A percentile compares a stretch with the other conserved stretches of the same genome.
Conservation (phyloP, 2,113 vertebrate species). For the Phaethornis superciliosus region DNA sequence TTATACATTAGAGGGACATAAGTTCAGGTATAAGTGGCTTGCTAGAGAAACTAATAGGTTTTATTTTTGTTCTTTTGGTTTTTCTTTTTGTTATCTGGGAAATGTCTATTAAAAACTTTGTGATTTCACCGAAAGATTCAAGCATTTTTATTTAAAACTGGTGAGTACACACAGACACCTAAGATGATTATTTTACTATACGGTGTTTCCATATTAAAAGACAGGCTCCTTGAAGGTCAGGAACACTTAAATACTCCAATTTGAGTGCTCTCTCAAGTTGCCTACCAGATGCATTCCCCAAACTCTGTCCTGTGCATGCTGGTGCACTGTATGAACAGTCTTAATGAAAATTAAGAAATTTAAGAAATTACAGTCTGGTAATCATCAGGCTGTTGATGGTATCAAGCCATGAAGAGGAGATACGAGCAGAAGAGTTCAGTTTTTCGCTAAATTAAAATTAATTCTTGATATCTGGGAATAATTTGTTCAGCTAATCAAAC, state of each 20-base stretch:
- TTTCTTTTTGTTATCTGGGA: not conserved
- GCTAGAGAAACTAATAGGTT: not conserved
- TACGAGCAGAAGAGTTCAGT: not conserved
- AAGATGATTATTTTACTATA: not conserved
- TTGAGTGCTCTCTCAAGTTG: not conserved
- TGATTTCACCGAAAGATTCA: not conserved
- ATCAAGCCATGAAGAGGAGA: not conserved
- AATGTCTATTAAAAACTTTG: not conserved
- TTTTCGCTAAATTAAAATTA: not conserved
- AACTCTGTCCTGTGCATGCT: not conserved
- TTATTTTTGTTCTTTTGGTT: not conserved
- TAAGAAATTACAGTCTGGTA: not conserved
- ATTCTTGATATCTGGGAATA: not conserved
- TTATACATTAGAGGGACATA: not conserved
- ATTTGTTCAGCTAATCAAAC: not conserved
- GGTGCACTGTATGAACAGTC: not conserved
- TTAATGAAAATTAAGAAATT: not conserved
- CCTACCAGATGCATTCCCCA: not conserved
- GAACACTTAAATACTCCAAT: not conserved
- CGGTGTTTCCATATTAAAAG: not conserved
- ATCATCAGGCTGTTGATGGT: not conserved
- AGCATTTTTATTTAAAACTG: not conserved
- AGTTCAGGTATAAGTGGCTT: not conserved
- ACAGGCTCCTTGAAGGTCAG: not conserved
- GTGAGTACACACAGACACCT: not conserved